Evolutionary conservation across 2,113 vertebrate genomes (phyloP), one percentile per base, ranked within the genome.

Genomic region (Bungarus multicinctus): DNA sequence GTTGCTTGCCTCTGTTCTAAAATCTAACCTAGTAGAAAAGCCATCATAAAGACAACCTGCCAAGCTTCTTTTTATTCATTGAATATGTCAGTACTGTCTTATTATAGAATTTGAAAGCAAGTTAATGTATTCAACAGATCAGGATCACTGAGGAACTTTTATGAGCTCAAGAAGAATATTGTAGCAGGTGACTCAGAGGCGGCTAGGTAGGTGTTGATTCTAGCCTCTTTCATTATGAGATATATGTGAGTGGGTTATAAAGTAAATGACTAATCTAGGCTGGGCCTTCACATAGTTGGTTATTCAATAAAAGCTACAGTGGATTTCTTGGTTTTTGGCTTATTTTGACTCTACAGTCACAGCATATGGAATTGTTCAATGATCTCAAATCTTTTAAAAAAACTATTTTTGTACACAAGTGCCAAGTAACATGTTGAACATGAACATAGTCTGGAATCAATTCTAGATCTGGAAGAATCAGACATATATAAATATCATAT

Each of bases 241-340:
- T 14, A 6, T 43, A 89, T 85, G 39, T 86, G 87, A 89, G 64
- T 91, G 69, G 89, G 55, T 93, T 91, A 69, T 25, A 91, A 94
- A 94, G 55, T 45, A 54, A 54, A 89, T 94, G 89, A 57, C 87
- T 93, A 69, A 94, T 86, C 50, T 16, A 85, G 50, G 23, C 43
- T 89, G 27, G 50, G 53, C 52, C 30, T 85, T 89, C 23, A 54
- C 43, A 85, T n/a, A 39, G 52, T 52, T 4, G 11, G 39, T 58
- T 55, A 45, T 91, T 85, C 86, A 57, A 89, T 23, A n/a, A n/a
- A n/a, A n/a, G n/a, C n/a, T n/a, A n/a, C n/a, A 8, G 23, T 27
- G 11, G 43, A 10, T 39, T 90, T 60, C 39, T 54, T 58, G 10
- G 8, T 3, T 45, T n/a, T 34, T 10, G 9, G 7, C 34, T 18